phyloP scores from a whole-genome alignment of 2,113 vertebrate species.

The Pyxicephalus adspersus region DNA sequence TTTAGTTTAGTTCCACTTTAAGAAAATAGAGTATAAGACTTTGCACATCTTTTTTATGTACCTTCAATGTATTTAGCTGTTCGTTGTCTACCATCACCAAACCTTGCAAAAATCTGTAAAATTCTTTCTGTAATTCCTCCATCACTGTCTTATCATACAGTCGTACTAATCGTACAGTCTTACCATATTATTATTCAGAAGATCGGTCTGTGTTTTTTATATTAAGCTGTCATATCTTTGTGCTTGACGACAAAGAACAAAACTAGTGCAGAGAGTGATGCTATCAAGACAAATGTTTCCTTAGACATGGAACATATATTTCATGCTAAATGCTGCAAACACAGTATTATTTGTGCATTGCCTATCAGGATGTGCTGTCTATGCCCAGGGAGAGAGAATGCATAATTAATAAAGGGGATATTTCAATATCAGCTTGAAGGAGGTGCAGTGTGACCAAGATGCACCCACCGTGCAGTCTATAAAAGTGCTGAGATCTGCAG shows the following conservation, averaged over 20 bases:
- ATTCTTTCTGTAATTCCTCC: constrained; percentile 14
- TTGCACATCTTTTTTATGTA: too few relatives aligned
- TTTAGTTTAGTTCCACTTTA: too few relatives aligned
- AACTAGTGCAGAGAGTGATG: constrained; percentile 19
- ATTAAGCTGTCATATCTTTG: constrained; percentile 20
- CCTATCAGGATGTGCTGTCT: constrained; percentile 28
- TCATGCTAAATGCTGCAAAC: constrained; percentile 27
- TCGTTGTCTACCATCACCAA: too few relatives aligned
- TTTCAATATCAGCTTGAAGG: constrained; percentile 13
- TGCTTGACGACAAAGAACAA: constrained; percentile 5
- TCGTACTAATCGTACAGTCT: too few relatives aligned
- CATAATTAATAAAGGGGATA: constrained; percentile 46
- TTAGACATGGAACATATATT: constrained; percentile 32
- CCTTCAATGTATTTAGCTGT: too few relatives aligned
- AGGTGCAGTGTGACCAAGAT: not conserved
- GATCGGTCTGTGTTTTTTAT: not conserved
- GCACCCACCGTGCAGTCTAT: not conserved
- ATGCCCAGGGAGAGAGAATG: not conserved
- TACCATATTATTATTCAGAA: constrained; percentile 28
- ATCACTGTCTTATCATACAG: too few relatives aligned
- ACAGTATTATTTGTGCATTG: constrained; percentile 35
- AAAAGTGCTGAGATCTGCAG: not conserved
- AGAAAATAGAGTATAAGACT: too few relatives aligned
- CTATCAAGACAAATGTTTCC: constrained; percentile 33
- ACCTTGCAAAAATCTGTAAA: not conserved